Conservation (phyloP, 2,888 invertebrate species). For the Volucella inflata region DNA sequence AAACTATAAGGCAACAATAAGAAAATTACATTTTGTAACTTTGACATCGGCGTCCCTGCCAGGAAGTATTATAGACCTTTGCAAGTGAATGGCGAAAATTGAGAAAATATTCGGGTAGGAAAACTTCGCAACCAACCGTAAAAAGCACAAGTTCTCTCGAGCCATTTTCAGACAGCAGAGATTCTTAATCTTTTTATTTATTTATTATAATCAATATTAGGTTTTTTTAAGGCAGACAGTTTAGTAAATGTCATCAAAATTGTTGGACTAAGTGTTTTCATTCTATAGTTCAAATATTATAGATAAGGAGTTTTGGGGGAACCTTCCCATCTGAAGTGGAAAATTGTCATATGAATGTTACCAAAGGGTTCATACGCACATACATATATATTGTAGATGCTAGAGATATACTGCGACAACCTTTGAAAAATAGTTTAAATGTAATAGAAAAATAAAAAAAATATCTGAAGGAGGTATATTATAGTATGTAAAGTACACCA, state of each 20-base stretch:
- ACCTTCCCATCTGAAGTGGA: slow-evolving; percentile 45
- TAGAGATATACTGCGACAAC: background rate
- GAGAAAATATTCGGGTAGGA: slow-evolving; percentile 40
- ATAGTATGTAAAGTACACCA: too few relatives aligned
- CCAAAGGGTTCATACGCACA: background rate
- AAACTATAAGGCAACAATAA: slow-evolving; percentile 12
- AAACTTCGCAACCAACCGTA: slow-evolving; percentile 59
- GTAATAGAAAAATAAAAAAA: slow-evolving; percentile 3
- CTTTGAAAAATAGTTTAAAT: slow-evolving; percentile 19
- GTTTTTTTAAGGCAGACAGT: slow-evolving; percentile 18
- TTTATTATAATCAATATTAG: too few relatives aligned
- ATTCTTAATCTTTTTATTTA: slow-evolving; percentile 30
- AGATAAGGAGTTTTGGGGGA: background rate
- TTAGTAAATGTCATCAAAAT: slow-evolving; percentile 29
- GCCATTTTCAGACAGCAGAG: slow-evolving; percentile 21
- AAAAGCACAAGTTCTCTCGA: slow-evolving; percentile 43
- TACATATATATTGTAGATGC: background rate
- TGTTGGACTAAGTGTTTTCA: slow-evolving; percentile 38
- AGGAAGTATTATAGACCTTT: slow-evolving; percentile 61
- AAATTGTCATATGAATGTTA: slow-evolving; percentile 52
- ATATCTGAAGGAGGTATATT: too few relatives aligned
- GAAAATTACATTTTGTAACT: slow-evolving; percentile 19
- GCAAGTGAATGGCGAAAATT: slow-evolving; percentile 43
- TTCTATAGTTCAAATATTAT: background rate
- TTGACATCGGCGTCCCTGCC: slow-evolving; percentile 47